phyloP scores from a whole-genome alignment of 1,140 invertebrate genomes.

The Drosophila seguyi region DNA sequence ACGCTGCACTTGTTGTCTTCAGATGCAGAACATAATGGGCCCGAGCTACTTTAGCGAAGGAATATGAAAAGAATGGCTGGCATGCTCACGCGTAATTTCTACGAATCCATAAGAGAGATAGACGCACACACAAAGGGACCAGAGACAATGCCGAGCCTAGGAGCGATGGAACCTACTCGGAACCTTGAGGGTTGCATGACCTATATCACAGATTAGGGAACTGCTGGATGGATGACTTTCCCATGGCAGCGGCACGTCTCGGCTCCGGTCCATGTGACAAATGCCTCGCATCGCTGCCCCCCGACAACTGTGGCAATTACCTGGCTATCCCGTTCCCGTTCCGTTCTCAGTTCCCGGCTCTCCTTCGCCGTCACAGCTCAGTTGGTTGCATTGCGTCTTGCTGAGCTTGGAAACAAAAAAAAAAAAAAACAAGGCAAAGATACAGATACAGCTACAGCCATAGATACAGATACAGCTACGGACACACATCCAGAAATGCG shows the following conservation, averaged over 20 bases:
- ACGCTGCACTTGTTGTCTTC: constrained; percentile 67
- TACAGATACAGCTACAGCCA: constrained; percentile 3
- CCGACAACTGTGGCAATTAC: constrained; percentile 73
- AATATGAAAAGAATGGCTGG: constrained; percentile 32
- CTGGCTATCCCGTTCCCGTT: constrained; percentile 40
- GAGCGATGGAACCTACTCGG: constrained; percentile 44
- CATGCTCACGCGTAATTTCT: constrained; percentile 72
- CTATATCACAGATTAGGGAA: constrained; percentile 77
- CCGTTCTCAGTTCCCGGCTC: constrained; percentile 10
- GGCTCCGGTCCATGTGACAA: constrained; percentile 73
- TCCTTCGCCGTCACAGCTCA: constrained; percentile 71
- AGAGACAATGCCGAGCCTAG: constrained; percentile 56
- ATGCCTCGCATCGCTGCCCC: constrained; percentile 76
- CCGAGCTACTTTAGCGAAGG: constrained; percentile 40
- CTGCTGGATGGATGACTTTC: constrained; percentile 60
- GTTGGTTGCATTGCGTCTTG: constrained; percentile 68
- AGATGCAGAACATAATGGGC: constrained; percentile 42
- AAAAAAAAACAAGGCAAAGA: constrained; percentile 2
- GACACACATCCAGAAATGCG: constrained; percentile 32
- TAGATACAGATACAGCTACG: background rate
- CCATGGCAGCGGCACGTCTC: constrained; percentile 73
- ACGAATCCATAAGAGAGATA: constrained; percentile 53
- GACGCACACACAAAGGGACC: constrained; percentile 32
- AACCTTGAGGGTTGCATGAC: constrained; percentile 83
- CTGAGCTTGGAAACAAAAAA: constrained; percentile 53